Base-by-base conservation (phyloP, 2,888 invertebrate genomes). In the Rosalia funebris region DNA sequence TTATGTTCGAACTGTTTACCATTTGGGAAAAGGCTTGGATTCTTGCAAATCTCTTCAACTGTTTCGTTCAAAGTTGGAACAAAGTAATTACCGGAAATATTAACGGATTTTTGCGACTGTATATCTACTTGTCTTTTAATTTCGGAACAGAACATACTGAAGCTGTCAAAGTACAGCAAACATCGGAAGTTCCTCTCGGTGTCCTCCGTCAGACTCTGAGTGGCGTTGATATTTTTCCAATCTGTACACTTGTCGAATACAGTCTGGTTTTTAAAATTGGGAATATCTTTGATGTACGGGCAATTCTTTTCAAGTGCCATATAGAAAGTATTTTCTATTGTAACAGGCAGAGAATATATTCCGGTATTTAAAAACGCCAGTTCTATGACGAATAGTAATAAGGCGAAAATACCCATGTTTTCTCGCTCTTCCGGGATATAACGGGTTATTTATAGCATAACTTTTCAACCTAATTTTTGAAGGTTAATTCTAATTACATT, bases 121-220 rank as follows among this genome's bases (percentile, higher is more conserved):
- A 37, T n/a, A 32, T 37, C 7, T 15, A 61, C 17, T 7, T 44
- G 10, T 10, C 12, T 60, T 7, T 55, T 46, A 1, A 60, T 37
- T 5, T 50, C 44, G 15, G 39, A 57, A 57, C 71, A 72, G 54
- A 68, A 70, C 19, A 60, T 39, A 14, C 58, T 39, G 10, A 75
- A 62, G 45, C 62, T 60, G 52, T 75, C 69, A 53, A 65, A 69
- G 57, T 70, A 71, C 3, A 75, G 34, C 19, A 70, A 45, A 59
- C 76, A 77, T 36, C 65, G 45, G n/a, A 66, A 50, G 44, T 73
- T 60, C 9, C 60, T 34, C 20, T 46, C 46, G 34, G 57, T 63
- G 10, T 41, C 32, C 4, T 41, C 12, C 3, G 42, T 48, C 20
- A 69, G 20, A 1, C 1, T 32, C 14, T 25, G 54, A 15, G 65